Conservation (phyloP, 2,797 vertebrate species). For the Anomalospiza imberbis region DNA sequence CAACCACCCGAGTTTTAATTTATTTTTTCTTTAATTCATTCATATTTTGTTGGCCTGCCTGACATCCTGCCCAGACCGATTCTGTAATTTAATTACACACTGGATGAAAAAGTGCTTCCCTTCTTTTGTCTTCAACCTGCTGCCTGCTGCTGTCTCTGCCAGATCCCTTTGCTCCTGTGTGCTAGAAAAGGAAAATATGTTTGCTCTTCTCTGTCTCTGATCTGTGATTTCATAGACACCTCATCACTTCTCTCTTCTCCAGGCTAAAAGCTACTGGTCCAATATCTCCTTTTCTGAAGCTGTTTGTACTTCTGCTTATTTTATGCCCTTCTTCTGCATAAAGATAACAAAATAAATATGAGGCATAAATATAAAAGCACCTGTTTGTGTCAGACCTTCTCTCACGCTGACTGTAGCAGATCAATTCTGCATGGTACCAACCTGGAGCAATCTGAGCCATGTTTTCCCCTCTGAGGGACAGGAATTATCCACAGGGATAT, state of each 20-base stretch:
- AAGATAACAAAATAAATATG: neutral
- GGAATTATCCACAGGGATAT: neutral
- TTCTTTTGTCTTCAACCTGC: slow-evolving; percentile 7
- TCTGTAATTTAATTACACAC: slow-evolving; percentile 13
- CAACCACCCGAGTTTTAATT: neutral
- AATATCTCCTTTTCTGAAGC: neutral
- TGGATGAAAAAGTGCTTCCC: neutral
- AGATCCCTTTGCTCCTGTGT: neutral
- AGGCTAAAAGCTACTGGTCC: neutral
- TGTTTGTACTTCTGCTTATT: neutral
- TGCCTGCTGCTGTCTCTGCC: neutral
- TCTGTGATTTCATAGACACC: neutral
- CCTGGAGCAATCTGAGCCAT: neutral
- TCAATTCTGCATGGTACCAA: neutral
- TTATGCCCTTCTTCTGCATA: neutral
- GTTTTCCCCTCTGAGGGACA: neutral
- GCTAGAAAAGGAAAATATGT: neutral
- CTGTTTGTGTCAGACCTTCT: neutral
- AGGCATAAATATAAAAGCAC: neutral
- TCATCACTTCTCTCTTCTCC: neutral
- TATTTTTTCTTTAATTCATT: neutral
- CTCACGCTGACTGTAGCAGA: neutral
- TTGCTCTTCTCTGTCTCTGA: neutral
- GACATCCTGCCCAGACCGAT: neutral
- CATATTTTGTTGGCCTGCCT: neutral